Conservation (phyloP, 2,797 vertebrate genomes). For the Xyrichtys novacula region DNA sequence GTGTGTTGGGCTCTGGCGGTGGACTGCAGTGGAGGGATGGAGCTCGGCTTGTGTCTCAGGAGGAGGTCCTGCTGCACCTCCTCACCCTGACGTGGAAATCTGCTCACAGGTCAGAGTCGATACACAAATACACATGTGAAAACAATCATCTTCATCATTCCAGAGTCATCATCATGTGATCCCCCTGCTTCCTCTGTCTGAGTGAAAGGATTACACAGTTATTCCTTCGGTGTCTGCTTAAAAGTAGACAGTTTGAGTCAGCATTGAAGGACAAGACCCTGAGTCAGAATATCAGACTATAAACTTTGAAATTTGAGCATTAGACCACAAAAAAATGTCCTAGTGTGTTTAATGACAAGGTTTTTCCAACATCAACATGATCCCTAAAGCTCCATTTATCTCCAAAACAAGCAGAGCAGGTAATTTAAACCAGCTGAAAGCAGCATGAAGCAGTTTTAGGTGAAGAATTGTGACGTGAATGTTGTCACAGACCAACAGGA, state of each 20-base stretch:
- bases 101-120: slow-evolving; percentile 85
- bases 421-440: too few species aligned
- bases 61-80: slow-evolving; percentile 86
- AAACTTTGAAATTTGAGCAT: neutral
- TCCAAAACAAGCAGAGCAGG: too few species aligned
- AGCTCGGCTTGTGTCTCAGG: slow-evolving; percentile 74
- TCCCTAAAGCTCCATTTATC: too few species aligned
- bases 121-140: neutral
- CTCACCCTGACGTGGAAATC: slow-evolving; percentile 82
- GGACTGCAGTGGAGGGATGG: slow-evolving; percentile 83
- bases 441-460: too few species aligned
- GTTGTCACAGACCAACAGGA: too few species aligned
- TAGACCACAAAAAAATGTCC: too few species aligned
- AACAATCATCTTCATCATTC: slow-evolving; percentile 2
- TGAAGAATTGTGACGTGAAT: too few species aligned
- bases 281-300: neutral
- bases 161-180: neutral
- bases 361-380: too few species aligned
- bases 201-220: neutral
- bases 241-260: neutral
- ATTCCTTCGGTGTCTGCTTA: neutral
- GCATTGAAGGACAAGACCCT: neutral
- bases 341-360: too few species aligned
- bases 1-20: slow-evolving; percentile 74
- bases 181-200: neutral